Base-by-base conservation (phyloP, 2,888 invertebrate genomes). In the Caenorhabditis drosophilae region DNA sequence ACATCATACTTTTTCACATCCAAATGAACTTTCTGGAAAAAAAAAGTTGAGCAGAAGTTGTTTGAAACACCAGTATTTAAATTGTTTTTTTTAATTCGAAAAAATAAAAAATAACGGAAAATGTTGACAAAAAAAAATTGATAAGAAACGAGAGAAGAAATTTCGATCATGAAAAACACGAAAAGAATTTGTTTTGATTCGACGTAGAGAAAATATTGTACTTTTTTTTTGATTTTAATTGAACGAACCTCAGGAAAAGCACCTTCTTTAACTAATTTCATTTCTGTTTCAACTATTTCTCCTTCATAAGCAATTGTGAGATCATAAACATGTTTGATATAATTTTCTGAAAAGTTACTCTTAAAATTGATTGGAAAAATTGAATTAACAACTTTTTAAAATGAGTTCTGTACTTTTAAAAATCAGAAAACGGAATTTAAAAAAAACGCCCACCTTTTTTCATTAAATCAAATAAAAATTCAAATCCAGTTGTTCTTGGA, bases 401-500 rank as follows among this genome's bases (percentile, higher is more conserved):
- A n/a, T n/a, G n/a, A n/a, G n/a, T n/a, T n/a, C n/a, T n/a, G n/a
- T n/a, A n/a, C n/a, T n/a, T n/a, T n/a, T n/a, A n/a, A n/a, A n/a
- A n/a, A n/a, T n/a, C n/a, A n/a, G n/a, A n/a, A n/a, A n/a, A n/a
- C n/a, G n/a, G n/a, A n/a, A 25, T 46, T 9, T 22, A 11, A 6
- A n/a, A 22, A 42, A 27, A 18, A 31, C 9, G 45, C 69, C 12
- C 81, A 87, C 87, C 84, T 81, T 86, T 80, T 68, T 85, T 83
- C 86, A 88, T 86, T 63, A 85, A 80, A 53, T 86, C 83, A 18
- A 85, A 81, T 45, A 88, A 80, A 77, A 84, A 86, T 22, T 84
- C 81, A 79, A 88, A 87, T 1, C 93, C 93, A 0, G 91, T 92
- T 2, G 91, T 92, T 67, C 91, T 89, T 0, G 93, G 93, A 84